Conservation (phyloP, 2,888 invertebrate species). For the Amphipyra berbera region DNA sequence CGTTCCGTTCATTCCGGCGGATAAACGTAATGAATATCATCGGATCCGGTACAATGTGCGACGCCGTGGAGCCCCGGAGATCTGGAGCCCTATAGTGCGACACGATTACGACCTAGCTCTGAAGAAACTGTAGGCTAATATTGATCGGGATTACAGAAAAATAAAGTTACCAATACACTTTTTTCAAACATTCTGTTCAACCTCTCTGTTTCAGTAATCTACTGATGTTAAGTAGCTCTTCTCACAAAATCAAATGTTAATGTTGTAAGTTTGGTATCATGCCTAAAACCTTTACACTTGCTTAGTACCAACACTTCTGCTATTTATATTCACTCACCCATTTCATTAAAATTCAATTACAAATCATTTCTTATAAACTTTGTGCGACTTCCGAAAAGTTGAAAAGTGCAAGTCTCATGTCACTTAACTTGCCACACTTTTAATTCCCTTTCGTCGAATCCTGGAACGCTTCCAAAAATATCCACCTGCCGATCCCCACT, state of each 20-base stretch:
- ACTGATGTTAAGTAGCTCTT: too few relatives aligned
- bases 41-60: slow-evolving; percentile 53
- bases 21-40: slow-evolving; percentile 80
- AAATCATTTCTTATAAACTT: slow-evolving; percentile 17
- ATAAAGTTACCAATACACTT: too few relatives aligned
- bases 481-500: slow-evolving; percentile 56
- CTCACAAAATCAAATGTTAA: too few relatives aligned
- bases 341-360: slow-evolving; percentile 10
- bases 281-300: not conserved
- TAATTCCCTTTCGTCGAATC: slow-evolving; percentile 32
- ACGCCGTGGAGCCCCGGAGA: slow-evolving; percentile 16
- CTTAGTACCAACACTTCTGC: not conserved
- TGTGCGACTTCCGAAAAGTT: slow-evolving; percentile 18
- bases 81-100: slow-evolving; percentile 1
- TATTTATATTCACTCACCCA: not conserved
- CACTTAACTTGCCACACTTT: slow-evolving; percentile 18
- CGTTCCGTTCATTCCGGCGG: slow-evolving; percentile 73
- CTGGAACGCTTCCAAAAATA: slow-evolving; percentile 48
- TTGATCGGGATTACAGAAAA: too few relatives aligned
- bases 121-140: too few relatives aligned
- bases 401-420: slow-evolving; percentile 14
- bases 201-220: too few relatives aligned
- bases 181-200: too few relatives aligned
- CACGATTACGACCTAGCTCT: not conserved
- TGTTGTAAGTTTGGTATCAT: not conserved